Conservation (phyloP, 2,797 vertebrate genomes). For the Lateolabrax maculatus region DNA sequence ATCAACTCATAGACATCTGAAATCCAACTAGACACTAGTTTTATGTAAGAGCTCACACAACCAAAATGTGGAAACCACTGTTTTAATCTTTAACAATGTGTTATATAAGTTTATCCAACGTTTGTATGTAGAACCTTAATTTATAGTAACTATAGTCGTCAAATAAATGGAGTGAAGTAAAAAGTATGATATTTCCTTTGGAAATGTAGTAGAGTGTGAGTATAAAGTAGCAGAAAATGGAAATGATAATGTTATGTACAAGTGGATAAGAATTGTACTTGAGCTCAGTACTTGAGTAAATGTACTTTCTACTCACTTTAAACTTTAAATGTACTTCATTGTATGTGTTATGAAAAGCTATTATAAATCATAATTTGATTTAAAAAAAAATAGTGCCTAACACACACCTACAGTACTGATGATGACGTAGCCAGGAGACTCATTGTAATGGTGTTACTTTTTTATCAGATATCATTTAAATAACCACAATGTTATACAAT, state of each 20-base stretch:
- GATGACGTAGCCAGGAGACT: not conserved
- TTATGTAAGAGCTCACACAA: too few species aligned
- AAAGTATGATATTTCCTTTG: not conserved
- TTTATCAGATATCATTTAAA: not conserved
- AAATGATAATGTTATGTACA: not conserved
- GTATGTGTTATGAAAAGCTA: not conserved
- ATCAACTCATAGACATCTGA: too few species aligned
- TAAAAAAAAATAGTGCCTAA: too few species aligned
- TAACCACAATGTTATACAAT: not conserved
- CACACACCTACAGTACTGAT: not conserved
- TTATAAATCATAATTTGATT: not conserved
- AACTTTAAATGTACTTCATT: not conserved
- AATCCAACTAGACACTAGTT: too few species aligned
- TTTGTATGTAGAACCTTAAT: too few species aligned
- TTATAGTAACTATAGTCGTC: too few species aligned
- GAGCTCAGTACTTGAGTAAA: not conserved
- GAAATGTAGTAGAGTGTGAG: not conserved
- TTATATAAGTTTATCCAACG: too few species aligned
- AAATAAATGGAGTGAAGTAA: too few species aligned
- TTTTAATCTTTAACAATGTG: too few species aligned
- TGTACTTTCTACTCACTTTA: not conserved
- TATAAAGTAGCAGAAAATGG: not conserved
- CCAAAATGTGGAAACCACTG: too few species aligned
- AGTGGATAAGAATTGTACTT: not conserved
- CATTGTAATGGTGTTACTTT: constrained; percentile 2